Conservation (phyloP, 1,140 invertebrate species). For the Apis cerana region DNA sequence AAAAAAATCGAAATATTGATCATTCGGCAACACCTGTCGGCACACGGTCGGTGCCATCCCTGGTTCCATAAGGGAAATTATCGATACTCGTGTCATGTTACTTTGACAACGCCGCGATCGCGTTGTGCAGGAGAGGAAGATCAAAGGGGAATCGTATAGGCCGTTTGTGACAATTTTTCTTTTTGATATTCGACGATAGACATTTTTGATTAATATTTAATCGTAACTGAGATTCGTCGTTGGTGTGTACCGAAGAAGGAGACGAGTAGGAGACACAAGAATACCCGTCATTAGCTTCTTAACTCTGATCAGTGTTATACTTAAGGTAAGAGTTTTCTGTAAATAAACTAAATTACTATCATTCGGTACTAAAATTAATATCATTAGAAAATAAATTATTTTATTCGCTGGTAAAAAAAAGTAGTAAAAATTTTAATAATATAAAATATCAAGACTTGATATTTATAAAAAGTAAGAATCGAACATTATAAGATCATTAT, state of each 20-base stretch:
- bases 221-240: background rate
- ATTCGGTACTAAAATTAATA: no score
- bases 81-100: conserved; percentile 37
- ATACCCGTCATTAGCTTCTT: background rate
- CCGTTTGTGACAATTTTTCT: background rate
- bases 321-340: conserved; percentile 7
- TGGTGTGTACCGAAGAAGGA: background rate
- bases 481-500: no score
- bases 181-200: background rate
- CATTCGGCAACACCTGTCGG: conserved; percentile 20
- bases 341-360: no score
- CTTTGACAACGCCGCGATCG: conserved; percentile 22
- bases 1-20: conserved; percentile 1
- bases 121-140: background rate
- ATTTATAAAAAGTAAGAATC: no score
- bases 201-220: background rate
- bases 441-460: no score
- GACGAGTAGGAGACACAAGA: background rate
- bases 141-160: background rate
- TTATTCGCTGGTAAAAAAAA: no score
- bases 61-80: background rate
- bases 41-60: conserved; percentile 46
- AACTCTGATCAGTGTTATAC: background rate
- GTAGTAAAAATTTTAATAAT: no score
- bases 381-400: no score